Conservation (phyloP, 2,797 vertebrate species). For the Garrulus glandarius region DNA sequence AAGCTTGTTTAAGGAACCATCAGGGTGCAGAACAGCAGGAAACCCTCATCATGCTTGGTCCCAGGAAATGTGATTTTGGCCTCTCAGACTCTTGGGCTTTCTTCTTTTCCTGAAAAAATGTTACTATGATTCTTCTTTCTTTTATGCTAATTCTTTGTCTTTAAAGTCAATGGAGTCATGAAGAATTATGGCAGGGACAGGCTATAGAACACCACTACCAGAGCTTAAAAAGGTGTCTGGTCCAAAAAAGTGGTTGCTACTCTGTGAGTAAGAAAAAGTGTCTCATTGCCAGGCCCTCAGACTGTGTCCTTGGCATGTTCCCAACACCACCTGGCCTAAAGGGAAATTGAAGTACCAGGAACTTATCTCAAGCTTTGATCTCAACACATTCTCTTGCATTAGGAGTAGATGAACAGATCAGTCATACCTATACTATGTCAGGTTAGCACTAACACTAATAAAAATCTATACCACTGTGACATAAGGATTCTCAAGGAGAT, state of each 20-base stretch:
- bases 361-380: constrained; percentile 16
- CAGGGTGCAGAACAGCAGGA: neutral
- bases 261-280: constrained; percentile 7
- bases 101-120: neutral
- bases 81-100: neutral
- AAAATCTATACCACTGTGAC: constrained; percentile 35
- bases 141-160: constrained; percentile 1
- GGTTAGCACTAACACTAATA: constrained; percentile 19
- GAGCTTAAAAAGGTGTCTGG: neutral
- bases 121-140: neutral
- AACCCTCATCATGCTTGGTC: too few relatives aligned
- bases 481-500: constrained; percentile 38
- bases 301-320: constrained; percentile 27
- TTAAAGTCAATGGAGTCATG: neutral
- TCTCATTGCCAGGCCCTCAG: neutral
- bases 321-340: neutral
- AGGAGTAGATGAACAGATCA: constrained; percentile 38
- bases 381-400: constrained; percentile 12
- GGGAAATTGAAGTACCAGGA: constrained; percentile 29
- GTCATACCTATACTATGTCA: constrained; percentile 11
- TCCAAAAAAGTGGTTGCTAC: neutral
- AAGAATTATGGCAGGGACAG: neutral
- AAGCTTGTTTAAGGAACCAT: neutral
- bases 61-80: neutral
- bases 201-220: neutral